Evolutionary conservation across 2,888 invertebrate species (phyloP).

Genomic region (Callyntrura guangdongensis): DNA sequence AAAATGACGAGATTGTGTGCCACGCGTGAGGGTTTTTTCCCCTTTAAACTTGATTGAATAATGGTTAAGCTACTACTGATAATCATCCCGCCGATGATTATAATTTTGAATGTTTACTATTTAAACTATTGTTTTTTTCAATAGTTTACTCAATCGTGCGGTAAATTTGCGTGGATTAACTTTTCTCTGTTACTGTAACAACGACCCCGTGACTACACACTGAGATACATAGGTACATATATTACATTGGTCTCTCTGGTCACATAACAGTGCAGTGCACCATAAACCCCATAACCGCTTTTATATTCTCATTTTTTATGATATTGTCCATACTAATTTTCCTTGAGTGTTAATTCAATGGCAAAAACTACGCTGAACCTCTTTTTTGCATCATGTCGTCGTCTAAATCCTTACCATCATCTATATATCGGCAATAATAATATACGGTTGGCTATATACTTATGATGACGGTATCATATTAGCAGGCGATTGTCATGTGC

Average conservation of each 20-base stretch:
- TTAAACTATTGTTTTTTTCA: neutral
- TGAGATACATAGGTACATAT: too few species aligned
- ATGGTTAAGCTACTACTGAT: too few species aligned
- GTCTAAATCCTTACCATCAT: neutral
- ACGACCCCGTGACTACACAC: too few species aligned
- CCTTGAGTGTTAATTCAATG: neutral
- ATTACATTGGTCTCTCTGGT: too few species aligned
- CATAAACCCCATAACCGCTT: too few species aligned
- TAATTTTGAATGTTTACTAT: neutral
- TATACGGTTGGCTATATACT: neutral
- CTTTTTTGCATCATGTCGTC: constrained; percentile 38
- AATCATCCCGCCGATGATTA: neutral
- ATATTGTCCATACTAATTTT: too few species aligned
- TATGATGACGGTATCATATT: constrained; percentile 6
- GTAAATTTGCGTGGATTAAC: too few species aligned
- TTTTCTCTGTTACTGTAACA: neutral
- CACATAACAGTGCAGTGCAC: too few species aligned
- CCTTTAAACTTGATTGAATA: neutral
- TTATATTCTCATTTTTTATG: too few species aligned
- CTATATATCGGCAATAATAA: neutral
- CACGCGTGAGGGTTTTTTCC: neutral
- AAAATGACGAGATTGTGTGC: neutral
- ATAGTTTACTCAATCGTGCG: neutral
- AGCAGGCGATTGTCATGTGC: constrained; percentile 38
- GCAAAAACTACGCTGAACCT: neutral